Evolutionary conservation across 1,140 invertebrate species (phyloP), one percentile per base, ranked within the genome.

Genomic region (Drosophila watanabei): DNA sequence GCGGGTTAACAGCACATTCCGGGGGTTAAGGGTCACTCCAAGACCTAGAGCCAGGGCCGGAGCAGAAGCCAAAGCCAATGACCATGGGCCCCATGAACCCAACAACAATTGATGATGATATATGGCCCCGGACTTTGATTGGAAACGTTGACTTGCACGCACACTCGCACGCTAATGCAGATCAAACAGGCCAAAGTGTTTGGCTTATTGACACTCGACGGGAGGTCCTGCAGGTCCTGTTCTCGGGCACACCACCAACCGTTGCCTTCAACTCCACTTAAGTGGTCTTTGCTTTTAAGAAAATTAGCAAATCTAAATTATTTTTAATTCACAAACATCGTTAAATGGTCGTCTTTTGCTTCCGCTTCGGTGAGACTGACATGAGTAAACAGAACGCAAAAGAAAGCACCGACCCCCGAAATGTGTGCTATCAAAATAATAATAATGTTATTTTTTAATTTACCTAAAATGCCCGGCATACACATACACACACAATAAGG

Each of bases 371-470:
- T 4, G 18, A 61, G 35, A 61, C 45, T 73, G 56, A 52, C 58
- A 46, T 32, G 4, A 35, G 33, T 35, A 62, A 59, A 72, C 45
- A 79, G 45, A 41, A 13, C 6, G 11, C 24, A 35, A 28, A 28
- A 28, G 14, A 39, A 9, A 54, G 20, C 5, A 54, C 11, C n/a
- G 14, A 56, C 46, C 35, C 16, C 20, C 45, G 9, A 58, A 57
- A 61, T 41, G 41, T 48, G 24, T n/a, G 59, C 43, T 41, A 51
- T 57, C 39, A 28, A 66, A 83, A 79, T 76, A 75, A 69, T 71
- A 81, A 69, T 63, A 80, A 81, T 88, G 85, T 89, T 88, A 75
- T 89, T 88, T 88, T 88, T 88, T 88, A 81, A 88, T 88, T 82
- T 88, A 70, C 85, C 69, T 89, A 89, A 88, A 85, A 89, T 82